Evolutionary conservation across 2,888 invertebrate genomes (phyloP), one percentile per base, ranked within the genome.

Genomic region (Drosophila villosipedis): DNA sequence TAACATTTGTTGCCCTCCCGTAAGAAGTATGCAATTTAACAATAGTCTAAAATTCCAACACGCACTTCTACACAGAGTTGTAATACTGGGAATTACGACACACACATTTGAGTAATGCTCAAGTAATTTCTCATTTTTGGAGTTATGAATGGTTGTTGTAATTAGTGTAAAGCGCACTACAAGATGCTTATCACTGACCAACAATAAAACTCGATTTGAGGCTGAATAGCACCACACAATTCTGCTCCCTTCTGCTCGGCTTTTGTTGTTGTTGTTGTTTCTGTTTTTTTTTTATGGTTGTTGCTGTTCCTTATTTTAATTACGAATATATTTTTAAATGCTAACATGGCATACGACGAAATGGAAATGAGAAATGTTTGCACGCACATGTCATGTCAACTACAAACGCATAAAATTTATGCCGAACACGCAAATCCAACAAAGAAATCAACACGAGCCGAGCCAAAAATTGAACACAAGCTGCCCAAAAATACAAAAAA

Each of bases 301-400:
- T 49, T 49, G 57, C 31, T 74, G 78, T 68, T 76, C 73, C 76
- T 83, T 78, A 77, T 82, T 85, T 90, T 86, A 90, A 89, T 90
- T 89, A 90, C 89, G 89, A 79, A 78, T 85, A 90, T 78, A 79
- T 81, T 86, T 87, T 87, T 90, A 87, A 87, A 87, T 79, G 89
- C 89, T 90, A 89, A 89, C 86, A 78, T 83, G 90, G 83, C 86
- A 89, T 83, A 90, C 89, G 81, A 89, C 84, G 85, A 76, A 80
- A 90, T 88, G 81, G 77, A 82, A 90, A 87, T 89, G 87, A 90
- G 84, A 89, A 87, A 87, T 90, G 89, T 82, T 90, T 89, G 87
- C 91, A 87, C 87, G 91, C 87, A 89, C 87, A 89, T 90, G 89
- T 87, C 91, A 89, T 87, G 87, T 87, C 91, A 89, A 89, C 89